A percentile compares a stretch with the other conserved stretches of the same genome.
Evolutionary conservation across 2,888 invertebrate genomes (phyloP).

Genomic region (Andrena minutula): DNA sequence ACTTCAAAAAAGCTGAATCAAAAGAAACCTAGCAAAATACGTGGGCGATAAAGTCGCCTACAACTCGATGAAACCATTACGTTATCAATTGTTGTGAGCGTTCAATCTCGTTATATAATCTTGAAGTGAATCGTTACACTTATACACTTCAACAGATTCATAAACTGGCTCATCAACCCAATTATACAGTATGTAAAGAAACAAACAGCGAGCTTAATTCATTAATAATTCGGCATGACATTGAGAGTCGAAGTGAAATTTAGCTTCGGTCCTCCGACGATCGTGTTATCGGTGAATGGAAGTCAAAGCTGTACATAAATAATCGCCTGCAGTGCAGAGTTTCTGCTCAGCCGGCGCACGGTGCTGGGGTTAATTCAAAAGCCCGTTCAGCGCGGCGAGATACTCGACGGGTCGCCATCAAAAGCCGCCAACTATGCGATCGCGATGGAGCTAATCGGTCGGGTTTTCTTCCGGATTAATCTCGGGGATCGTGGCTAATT

Average conservation of each 20-base stretch:
- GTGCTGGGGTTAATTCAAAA: constrained; percentile 16
- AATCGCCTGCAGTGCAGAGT: background rate
- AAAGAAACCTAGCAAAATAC: constrained; percentile 16
- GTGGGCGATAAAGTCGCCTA: constrained; percentile 1
- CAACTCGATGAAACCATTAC: background rate
- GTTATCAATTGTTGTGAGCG: constrained; percentile 17
- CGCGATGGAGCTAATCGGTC: constrained; percentile 18
- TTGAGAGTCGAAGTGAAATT: too few species aligned
- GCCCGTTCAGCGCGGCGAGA: background rate
- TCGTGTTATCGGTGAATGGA: too few species aligned
- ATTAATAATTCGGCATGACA: too few species aligned
- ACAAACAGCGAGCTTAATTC: too few species aligned
- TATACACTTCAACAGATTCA: background rate
- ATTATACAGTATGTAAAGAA: too few species aligned
- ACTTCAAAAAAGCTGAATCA: background rate
- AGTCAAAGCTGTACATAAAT: background rate
- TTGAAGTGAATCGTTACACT: background rate
- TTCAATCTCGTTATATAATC: constrained; percentile 14
- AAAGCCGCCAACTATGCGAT: background rate
- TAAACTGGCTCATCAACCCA: too few species aligned
- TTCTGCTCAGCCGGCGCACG: background rate
- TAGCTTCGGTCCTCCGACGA: too few species aligned
- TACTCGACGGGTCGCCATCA: background rate
- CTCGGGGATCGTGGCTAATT: constrained; percentile 35
- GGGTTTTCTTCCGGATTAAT: constrained; percentile 23